Conservation (phyloP, 2,113 vertebrate genomes). For the Xiphophorus hellerii region DNA sequence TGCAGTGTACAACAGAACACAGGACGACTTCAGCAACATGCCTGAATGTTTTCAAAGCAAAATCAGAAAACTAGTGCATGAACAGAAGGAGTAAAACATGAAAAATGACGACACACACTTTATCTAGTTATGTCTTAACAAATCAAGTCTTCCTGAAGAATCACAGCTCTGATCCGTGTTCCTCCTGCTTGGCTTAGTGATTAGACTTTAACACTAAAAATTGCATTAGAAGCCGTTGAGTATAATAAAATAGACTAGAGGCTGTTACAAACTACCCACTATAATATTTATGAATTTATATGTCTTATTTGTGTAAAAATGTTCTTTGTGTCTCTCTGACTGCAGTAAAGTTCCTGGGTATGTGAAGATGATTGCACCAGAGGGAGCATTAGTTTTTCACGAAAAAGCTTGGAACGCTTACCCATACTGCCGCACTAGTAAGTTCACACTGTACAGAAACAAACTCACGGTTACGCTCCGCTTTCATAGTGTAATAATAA, state of each 20-base stretch:
- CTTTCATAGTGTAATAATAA: neutral
- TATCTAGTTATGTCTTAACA: too few species aligned
- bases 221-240: neutral
- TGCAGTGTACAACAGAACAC: too few species aligned
- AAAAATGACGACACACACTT: too few species aligned
- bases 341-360: slow-evolving; percentile 95
- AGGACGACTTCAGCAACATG: neutral
- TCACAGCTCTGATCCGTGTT: neutral
- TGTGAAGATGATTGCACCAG: slow-evolving; percentile 95
- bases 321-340: neutral
- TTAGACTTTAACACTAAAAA: neutral
- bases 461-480: neutral
- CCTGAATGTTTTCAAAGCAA: too few species aligned
- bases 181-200: neutral
- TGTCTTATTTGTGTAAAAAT: neutral
- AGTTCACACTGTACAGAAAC: slow-evolving; percentile 49
- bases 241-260: neutral
- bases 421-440: slow-evolving; percentile 97
- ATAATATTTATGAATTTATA: too few species aligned
- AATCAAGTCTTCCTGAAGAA: neutral
- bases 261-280: neutral
- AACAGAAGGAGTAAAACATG: too few species aligned
- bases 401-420: slow-evolving; percentile 99
- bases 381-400: slow-evolving; percentile 94
- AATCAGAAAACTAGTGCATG: too few species aligned